Base-by-base conservation (phyloP, 2,113 vertebrate species). In the Neogale vison region DNA sequence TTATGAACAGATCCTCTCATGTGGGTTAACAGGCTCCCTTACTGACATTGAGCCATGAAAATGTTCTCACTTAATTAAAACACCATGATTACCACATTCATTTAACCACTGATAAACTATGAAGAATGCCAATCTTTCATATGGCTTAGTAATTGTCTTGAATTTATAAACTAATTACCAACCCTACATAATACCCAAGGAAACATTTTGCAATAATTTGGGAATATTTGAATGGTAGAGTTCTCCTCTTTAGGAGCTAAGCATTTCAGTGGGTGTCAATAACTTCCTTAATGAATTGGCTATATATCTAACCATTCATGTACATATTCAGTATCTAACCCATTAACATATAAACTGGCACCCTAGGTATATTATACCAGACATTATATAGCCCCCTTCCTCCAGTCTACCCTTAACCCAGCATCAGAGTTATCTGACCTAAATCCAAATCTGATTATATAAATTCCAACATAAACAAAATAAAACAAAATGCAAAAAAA, bases 111-210 rank as follows among this genome's bases (percentile, higher is more conserved):
- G 29, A 20, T 90, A 50, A 82, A 82, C 36, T 31, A 23, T 67
- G 47, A 82, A 82, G 29, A 63, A 26, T 85, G 2, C 10, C 15
- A 23, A 55, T 20, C 8, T 80, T 79, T 79, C 36, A 42, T 42
- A 71, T 77, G 23, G 42, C 20, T 92, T 82, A 86, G 13, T 72
- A 83, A 84, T 24, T 82, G 7, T 36, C 29, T 90, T 55, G 52
- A 93, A 74, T 52, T 61, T 88, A 93, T 85, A 9, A 79, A 87
- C 10, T 89, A 86, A 84, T 84, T 94, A 96, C n/a, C 4, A 88
- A 88, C 7, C 13, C 45, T 79, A 63, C 17, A n/a, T 77, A 85
- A 82, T 29, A 96, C 45, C 17, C 21, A 92, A 92, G 34, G 23
- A 87, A 95, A 92, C 2, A 83, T 69, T 90, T 79, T 83, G 9